Base-by-base conservation (phyloP, 2,797 vertebrate genomes). In the Nothura maculosa region DNA sequence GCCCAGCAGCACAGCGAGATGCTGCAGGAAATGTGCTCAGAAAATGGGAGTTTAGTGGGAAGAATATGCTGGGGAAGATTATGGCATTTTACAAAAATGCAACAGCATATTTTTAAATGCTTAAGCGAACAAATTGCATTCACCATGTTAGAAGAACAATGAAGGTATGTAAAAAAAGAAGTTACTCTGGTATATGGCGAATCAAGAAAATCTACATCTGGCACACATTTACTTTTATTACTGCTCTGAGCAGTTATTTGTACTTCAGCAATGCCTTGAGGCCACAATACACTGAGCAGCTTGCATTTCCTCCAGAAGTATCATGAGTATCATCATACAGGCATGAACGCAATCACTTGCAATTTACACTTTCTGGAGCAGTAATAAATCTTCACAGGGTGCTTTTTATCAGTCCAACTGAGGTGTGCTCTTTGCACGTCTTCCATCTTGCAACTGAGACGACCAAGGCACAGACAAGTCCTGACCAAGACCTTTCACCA, bases 381-480 rank as follows among this genome's bases (percentile, higher is more conserved):
- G 32, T 18, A 47, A 4, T 19, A 81, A 10, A 38, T 68, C 40
- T 42, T 57, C 5, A 9, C 12, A 8, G 34, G 0, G 0, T 0
- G 2, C 67, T 61, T 32, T 28, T n/a, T 68, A 75, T 6, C 63
- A 18, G 43, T 30, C 6, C 22, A 6, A 42, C 5, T 32, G 36
- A 32, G 11, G 12, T 2, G 1, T 14, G 47, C 21, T 64, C 50
- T 14, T 2, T 0, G 1, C n/a, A 48, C 38, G 28, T 8, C 9
- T 16, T 30, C 30, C 6, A 0, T 14, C 32, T 17, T n/a, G 25
- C 28, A 8, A 3, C 62, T 50, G 66, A 34, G 47, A 19, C 27
- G 27, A 69, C 24, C 0, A 0, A 34, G 11, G 48, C 52, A 66
- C 12, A 14, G 32, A 42, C 21, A n/a, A 27, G 42, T 72, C 54